A percentile compares a stretch with the other conserved stretches of the same genome.
These are phyloP conservation scores for Drosophila suboccidentalis DNA, from an alignment of 2,888 invertebrate species.

Conservation along the genomic window DNA sequence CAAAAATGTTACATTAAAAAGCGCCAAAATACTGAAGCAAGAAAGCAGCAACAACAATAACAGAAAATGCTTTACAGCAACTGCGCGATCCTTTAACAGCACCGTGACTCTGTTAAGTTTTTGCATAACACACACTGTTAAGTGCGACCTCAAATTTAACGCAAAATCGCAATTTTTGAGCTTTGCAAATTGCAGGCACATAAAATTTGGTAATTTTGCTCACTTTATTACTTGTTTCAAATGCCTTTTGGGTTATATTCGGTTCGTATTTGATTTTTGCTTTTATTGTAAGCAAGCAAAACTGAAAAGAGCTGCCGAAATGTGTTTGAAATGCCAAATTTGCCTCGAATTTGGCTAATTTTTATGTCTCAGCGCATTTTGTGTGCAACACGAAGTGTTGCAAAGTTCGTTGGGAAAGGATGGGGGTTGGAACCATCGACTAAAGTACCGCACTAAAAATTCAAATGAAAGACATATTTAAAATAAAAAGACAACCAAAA, in stretches of 20 bases:
- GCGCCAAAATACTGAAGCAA: neutral
- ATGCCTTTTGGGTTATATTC: conserved; percentile 50
- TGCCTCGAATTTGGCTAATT: conserved; percentile 40
- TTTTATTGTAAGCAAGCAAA: conserved; percentile 17
- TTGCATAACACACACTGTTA: conserved; percentile 38
- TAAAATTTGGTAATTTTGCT: conserved; percentile 69
- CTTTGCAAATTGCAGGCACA: conserved; percentile 66
- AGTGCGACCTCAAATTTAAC: conserved; percentile 70
- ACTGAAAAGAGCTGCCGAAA: conserved; percentile 42
- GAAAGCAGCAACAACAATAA: neutral
- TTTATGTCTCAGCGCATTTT: conserved; percentile 46
- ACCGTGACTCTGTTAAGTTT: conserved; percentile 22
- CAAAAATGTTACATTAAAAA: conserved; percentile 66
- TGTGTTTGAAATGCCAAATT: conserved; percentile 65
- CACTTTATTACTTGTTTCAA: conserved; percentile 51
- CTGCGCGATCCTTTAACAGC: conserved; percentile 32
- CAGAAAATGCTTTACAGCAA: conserved; percentile 29
- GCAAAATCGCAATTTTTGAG: conserved; percentile 57
- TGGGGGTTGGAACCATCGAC: conserved; percentile 20
- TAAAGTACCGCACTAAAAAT: neutral
- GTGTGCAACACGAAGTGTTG: conserved; percentile 47
- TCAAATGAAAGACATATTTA: neutral
- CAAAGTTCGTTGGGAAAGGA: conserved; percentile 5
- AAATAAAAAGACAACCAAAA: neutral
- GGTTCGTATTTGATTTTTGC: conserved; percentile 5